Base-by-base conservation (phyloP, 2,888 invertebrate species). In the Diarsia brunnea region DNA sequence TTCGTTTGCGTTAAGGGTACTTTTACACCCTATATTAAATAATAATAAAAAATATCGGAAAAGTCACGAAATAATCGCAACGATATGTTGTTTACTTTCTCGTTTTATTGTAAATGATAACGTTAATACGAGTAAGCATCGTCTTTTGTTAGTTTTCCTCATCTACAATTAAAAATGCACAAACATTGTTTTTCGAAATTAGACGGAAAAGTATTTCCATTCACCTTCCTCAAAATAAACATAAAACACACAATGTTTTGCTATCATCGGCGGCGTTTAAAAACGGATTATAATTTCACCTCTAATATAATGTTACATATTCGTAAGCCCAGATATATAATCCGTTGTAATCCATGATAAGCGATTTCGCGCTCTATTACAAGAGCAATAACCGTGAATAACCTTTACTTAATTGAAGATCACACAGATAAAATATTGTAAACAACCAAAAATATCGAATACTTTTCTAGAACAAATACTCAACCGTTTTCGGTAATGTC, bases 311-410 rank as follows among this genome's bases (percentile, higher is more conserved):
- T 70, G 69, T 43, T 61, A 78, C 79, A 38, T 65, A 43, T 60
- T 69, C 16, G 70, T n/a, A 16, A 49, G 63, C 63, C 45, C 43
- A 78, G 63, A 63, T 78, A 63, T 24, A 60, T 82, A 70, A 79
- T 69, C 70, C 24, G 19, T 53, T 60, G 24, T 83, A 79, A 79
- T 79, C 79, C 49, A 2, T 45, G 79, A 70, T 79, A 79, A 78
- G 69, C 69, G 8, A 55, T 49, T 83, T 66, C 10, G 4, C 45
- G 58, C 58, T 83, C 65, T 78, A 53, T 49, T 31, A 38, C 65
- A 65, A 66, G 79, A 78, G 60, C 71, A 79, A 79, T 60, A 79
- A 53, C 83, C 79, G 64, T 83, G 78, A 60, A 82, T 60, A 79
- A 83, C 83, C 60, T 83, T 65, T 21, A 63, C n/a, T n/a, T 53